Conservation (phyloP, 2,888 invertebrate species). For the Agrochola lychnidis region DNA sequence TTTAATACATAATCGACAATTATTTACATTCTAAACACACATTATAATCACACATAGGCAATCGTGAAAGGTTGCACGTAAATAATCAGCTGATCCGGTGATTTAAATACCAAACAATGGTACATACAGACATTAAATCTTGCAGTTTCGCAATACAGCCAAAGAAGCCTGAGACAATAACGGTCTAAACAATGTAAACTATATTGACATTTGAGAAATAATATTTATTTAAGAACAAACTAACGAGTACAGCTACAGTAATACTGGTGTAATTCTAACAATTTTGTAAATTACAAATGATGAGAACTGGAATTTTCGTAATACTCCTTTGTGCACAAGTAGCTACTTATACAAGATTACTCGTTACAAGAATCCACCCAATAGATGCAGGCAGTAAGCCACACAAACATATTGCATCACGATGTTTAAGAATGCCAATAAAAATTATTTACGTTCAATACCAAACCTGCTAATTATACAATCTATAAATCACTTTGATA, state of each 20-base stretch:
- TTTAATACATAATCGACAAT: slow-evolving; percentile 44
- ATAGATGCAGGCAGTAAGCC: slow-evolving; percentile 30
- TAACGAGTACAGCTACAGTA: slow-evolving; percentile 45
- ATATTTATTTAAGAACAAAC: slow-evolving; percentile 62
- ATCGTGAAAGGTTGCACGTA: slow-evolving; percentile 88
- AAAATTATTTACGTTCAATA: slow-evolving; percentile 55
- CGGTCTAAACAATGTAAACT: slow-evolving; percentile 70
- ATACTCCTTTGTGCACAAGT: slow-evolving; percentile 59
- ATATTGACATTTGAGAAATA: slow-evolving; percentile 81
- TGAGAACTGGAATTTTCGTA: slow-evolving; percentile 68
- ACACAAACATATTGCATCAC: slow-evolving; percentile 40
- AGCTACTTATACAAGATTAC: slow-evolving; percentile 49
- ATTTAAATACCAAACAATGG: slow-evolving; percentile 88
- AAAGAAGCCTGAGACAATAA: slow-evolving; percentile 60
- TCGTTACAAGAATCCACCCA: slow-evolving; percentile 39
- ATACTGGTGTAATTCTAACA: slow-evolving; percentile 60
- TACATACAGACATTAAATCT: slow-evolving; percentile 76
- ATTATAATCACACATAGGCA: slow-evolving; percentile 71
- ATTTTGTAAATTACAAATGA: slow-evolving; percentile 72
- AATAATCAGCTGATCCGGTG: slow-evolving; percentile 86
- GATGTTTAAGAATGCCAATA: slow-evolving; percentile 44
- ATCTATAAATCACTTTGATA: slow-evolving; percentile 65
- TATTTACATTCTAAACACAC: slow-evolving; percentile 61
- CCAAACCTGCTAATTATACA: slow-evolving; percentile 64
- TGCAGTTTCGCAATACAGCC: slow-evolving; percentile 61